phyloP scores from a whole-genome alignment of 2,888 invertebrate species.

The Drepana falcataria region DNA sequence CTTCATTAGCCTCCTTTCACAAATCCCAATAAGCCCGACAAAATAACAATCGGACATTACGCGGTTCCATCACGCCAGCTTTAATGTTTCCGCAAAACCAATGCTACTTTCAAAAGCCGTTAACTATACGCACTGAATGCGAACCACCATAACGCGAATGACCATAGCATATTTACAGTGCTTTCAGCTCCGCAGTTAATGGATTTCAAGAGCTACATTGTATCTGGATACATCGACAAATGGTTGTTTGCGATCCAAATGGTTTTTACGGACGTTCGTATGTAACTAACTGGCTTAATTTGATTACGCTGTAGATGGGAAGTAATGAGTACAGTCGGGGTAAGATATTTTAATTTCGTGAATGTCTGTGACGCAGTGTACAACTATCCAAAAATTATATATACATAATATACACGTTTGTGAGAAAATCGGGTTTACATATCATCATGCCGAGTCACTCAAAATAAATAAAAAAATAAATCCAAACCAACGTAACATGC shows the following conservation, averaged over 20 bases:
- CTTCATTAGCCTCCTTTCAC: too few relatives aligned
- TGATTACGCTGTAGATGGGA: background rate
- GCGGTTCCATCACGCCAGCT: too few relatives aligned
- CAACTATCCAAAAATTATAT: too few relatives aligned
- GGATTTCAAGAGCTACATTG: slow-evolving; percentile 68
- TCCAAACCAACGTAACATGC: too few relatives aligned
- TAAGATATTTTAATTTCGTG: background rate
- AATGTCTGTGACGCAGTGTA: background rate
- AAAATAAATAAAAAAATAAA: too few relatives aligned
- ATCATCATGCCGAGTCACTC: too few relatives aligned
- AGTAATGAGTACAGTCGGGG: background rate
- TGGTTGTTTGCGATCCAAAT: slow-evolving; percentile 11
- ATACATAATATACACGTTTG: too few relatives aligned
- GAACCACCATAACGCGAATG: too few relatives aligned
- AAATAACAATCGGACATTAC: too few relatives aligned
- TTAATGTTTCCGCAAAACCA: background rate
- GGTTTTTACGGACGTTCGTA: background rate
- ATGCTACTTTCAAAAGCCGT: background rate
- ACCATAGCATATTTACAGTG: slow-evolving; percentile 48
- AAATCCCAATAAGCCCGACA: too few relatives aligned
- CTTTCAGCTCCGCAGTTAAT: slow-evolving; percentile 52
- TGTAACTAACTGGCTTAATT: background rate
- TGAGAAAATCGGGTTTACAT: too few relatives aligned
- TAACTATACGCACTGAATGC: background rate
- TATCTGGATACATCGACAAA: slow-evolving; percentile 46